These are phyloP conservation scores for Atherix ibis DNA, from an alignment of 2,888 invertebrate genomes.

Conservation along the genomic window DNA sequence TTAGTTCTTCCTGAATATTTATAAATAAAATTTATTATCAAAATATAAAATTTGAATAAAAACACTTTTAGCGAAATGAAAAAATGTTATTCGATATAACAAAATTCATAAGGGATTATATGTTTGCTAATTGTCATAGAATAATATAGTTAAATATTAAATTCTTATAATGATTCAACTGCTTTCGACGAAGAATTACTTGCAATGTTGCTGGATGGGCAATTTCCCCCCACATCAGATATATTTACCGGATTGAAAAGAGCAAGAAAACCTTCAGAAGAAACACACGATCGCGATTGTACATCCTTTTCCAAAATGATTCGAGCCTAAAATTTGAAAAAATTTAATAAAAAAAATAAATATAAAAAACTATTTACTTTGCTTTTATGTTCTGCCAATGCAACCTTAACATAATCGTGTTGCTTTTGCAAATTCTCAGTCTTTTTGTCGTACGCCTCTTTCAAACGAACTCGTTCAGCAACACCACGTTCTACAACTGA, in stretches of 20 bases:
- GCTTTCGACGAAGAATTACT: neutral
- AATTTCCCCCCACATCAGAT: too few relatives aligned
- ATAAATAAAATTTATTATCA: too few relatives aligned
- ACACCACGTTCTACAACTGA: constrained; percentile 74
- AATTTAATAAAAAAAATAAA: neutral
- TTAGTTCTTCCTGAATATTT: too few relatives aligned
- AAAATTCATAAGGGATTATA: too few relatives aligned
- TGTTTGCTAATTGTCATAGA: too few relatives aligned
- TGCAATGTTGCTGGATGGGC: neutral
- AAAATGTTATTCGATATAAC: too few relatives aligned
- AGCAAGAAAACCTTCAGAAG: constrained; percentile 27
- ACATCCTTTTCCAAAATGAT: constrained; percentile 30
- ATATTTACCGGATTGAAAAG: too few relatives aligned
- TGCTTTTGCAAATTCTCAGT: constrained; percentile 58
- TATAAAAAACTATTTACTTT: constrained; percentile 33
- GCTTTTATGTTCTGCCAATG: constrained; percentile 47
- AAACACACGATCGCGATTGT: constrained; percentile 26
- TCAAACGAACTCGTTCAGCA: constrained; percentile 68
- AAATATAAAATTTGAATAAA: too few relatives aligned
- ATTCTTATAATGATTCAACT: neutral
- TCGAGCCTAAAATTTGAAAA: constrained; percentile 21
- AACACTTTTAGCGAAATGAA: too few relatives aligned
- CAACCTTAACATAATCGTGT: constrained; percentile 60
- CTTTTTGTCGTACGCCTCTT: constrained; percentile 58
- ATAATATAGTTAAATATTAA: too few relatives aligned